phyloP scores from a whole-genome alignment of 2,888 invertebrate genomes.

The Trissolcus japonicus region DNA sequence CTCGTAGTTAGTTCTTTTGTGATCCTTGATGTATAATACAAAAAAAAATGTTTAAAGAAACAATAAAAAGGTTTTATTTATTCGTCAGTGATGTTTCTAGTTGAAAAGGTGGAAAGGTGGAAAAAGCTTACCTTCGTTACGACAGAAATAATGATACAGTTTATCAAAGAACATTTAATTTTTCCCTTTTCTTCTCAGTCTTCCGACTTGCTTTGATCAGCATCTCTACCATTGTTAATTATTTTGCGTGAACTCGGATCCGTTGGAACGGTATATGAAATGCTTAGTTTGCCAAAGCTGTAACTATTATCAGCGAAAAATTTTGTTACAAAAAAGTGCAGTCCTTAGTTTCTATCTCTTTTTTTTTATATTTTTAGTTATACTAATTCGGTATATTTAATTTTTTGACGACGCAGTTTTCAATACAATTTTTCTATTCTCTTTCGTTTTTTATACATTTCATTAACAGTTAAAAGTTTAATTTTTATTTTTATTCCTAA shows the following conservation, averaged over 20 bases:
- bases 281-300: constrained; percentile 25
- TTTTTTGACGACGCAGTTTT: neutral
- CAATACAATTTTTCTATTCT: too few relatives aligned
- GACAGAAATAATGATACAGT: constrained; percentile 5
- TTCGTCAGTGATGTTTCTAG: neutral
- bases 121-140: constrained; percentile 11
- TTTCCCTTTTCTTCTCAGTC: neutral
- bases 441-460: too few relatives aligned
- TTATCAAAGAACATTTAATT: constrained; percentile 16
- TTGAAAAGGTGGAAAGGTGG: neutral
- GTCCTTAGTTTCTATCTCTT: constrained; percentile 19
- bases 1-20: too few relatives aligned
- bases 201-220: constrained; percentile 18
- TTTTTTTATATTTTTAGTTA: constrained; percentile 12
- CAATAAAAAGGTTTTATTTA: too few relatives aligned
- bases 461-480: too few relatives aligned
- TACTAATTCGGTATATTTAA: constrained; percentile 18
- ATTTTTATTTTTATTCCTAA: too few relatives aligned
- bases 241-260: constrained; percentile 11
- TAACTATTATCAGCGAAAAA: too few relatives aligned
- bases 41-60: too few relatives aligned
- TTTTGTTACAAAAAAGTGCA: constrained; percentile 2
- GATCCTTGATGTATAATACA: neutral
- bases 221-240: constrained; percentile 30
- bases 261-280: neutral